These are phyloP conservation scores for Orestias chungarensis DNA, from an alignment of 2,797 vertebrate species.

Conservation along the genomic window DNA sequence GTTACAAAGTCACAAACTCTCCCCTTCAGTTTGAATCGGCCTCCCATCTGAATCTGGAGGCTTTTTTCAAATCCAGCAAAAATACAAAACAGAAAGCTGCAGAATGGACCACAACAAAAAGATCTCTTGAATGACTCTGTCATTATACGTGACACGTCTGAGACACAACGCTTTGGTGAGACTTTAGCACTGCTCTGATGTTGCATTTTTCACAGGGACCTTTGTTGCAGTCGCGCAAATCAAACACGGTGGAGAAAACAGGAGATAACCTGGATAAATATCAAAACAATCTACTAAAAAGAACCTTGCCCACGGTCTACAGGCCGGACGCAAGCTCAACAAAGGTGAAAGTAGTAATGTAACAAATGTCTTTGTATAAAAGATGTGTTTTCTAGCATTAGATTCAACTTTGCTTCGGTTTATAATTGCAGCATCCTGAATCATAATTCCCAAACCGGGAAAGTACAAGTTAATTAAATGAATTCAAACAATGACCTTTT, in stretches of 20 bases:
- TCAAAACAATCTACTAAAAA: too few species aligned
- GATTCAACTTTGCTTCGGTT: neutral
- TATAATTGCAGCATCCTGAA: neutral
- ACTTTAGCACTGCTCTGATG: too few species aligned
- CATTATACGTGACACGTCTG: too few species aligned
- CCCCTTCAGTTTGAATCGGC: neutral
- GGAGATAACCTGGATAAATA: neutral
- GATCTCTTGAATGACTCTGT: neutral
- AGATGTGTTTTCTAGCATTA: neutral
- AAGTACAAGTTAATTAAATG: neutral
- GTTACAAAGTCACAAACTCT: neutral
- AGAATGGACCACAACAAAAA: neutral
- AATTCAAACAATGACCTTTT: neutral
- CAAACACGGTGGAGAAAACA: neutral
- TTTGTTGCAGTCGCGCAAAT: neutral
- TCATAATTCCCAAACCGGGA: neutral
- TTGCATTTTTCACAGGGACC: too few species aligned
- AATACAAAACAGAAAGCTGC: neutral
- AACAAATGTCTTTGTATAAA: neutral
- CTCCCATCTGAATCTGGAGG: neutral
- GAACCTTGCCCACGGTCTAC: neutral
- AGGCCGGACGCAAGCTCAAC: neutral
- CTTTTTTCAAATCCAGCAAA: neutral
- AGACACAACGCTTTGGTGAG: too few species aligned
- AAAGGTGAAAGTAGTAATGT: neutral